phyloP scores from a whole-genome alignment of 1,140 invertebrate species.

The Lordiphosa clarofinis region DNA sequence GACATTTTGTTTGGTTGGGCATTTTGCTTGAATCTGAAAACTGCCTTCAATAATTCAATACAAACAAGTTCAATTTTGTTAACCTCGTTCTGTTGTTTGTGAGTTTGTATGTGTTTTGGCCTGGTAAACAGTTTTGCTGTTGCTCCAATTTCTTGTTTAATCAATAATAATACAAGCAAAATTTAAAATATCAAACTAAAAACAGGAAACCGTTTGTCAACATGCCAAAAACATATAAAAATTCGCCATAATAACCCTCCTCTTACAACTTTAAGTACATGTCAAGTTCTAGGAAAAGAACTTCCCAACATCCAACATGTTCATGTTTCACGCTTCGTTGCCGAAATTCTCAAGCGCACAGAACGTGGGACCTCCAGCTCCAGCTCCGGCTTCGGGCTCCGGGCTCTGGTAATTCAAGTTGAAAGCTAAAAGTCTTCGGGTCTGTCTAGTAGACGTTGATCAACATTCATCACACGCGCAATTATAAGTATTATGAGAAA shows the following conservation, averaged over 20 bases:
- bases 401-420: slow-evolving; percentile 42
- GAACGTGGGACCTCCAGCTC: slow-evolving; percentile 35
- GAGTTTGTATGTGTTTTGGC: slow-evolving; percentile 9
- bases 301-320: slow-evolving; percentile 26
- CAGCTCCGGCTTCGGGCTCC: too few species aligned
- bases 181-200: neutral
- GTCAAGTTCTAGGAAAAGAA: slow-evolving; percentile 39
- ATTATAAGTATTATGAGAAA: slow-evolving; percentile 72
- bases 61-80: slow-evolving; percentile 34
- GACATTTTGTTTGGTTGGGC: slow-evolving; percentile 16
- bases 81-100: slow-evolving; percentile 17
- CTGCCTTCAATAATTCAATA: slow-evolving; percentile 63
- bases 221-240: slow-evolving; percentile 4
- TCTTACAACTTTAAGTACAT: neutral
- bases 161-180: slow-evolving; percentile 21
- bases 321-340: slow-evolving; percentile 72
- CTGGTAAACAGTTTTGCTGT: slow-evolving; percentile 10
- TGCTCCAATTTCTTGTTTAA: slow-evolving; percentile 32
- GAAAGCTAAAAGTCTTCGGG: slow-evolving; percentile 57
- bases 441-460: slow-evolving; percentile 26
- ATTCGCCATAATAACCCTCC: neutral
- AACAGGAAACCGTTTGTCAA: slow-evolving; percentile 11
- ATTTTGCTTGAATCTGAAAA: slow-evolving; percentile 19
- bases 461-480: slow-evolving; percentile 69
- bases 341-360: slow-evolving; percentile 65